These are phyloP conservation scores for Phalacrocorax carbo DNA, from an alignment of 2,113 vertebrate genomes.

Conservation along the genomic window DNA sequence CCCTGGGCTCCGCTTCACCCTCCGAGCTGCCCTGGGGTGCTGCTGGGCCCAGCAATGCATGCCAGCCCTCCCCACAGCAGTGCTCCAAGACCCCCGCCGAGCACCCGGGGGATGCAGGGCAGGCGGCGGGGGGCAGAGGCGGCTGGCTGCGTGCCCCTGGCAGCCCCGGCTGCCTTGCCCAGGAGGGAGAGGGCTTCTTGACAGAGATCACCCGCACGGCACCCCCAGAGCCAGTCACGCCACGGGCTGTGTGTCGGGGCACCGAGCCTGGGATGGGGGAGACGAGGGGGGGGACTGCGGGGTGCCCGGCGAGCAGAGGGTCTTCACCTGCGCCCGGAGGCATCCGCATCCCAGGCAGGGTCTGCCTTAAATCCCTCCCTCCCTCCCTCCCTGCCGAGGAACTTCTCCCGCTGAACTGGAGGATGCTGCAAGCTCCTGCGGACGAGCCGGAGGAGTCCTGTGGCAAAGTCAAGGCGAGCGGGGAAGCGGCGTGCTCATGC, in stretches of 20 bases:
- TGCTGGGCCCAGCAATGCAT: background rate
- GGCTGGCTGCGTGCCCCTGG: rapidly evolving
- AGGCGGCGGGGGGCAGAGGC: background rate
- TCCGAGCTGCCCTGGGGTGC: background rate
- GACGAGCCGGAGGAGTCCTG: conserved; percentile 56
- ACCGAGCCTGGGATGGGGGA: background rate
- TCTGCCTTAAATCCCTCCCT: conserved; percentile 56
- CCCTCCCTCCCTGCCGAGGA: conserved; percentile 49
- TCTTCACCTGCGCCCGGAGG: background rate
- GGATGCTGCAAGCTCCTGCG: conserved; percentile 68
- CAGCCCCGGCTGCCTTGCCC: background rate
- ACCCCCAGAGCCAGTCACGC: background rate
- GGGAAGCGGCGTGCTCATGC: background rate
- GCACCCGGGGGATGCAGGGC: background rate
- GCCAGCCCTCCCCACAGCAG: rapidly evolving
- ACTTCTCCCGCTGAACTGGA: conserved; percentile 67
- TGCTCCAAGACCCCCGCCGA: background rate
- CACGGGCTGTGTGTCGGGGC: rapidly evolving
- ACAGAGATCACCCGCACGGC: background rate
- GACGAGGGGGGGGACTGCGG: background rate
- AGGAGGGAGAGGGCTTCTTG: background rate
- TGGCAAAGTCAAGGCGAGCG: conserved; percentile 65
- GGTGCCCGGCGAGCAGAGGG: background rate
- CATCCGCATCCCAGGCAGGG: background rate
- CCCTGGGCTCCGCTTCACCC: background rate